Percentiles rank a stretch among this genome's conserved stretches.
Conservation (phyloP, 2,797 vertebrate species). For the Eidolon dupreanum region DNA sequence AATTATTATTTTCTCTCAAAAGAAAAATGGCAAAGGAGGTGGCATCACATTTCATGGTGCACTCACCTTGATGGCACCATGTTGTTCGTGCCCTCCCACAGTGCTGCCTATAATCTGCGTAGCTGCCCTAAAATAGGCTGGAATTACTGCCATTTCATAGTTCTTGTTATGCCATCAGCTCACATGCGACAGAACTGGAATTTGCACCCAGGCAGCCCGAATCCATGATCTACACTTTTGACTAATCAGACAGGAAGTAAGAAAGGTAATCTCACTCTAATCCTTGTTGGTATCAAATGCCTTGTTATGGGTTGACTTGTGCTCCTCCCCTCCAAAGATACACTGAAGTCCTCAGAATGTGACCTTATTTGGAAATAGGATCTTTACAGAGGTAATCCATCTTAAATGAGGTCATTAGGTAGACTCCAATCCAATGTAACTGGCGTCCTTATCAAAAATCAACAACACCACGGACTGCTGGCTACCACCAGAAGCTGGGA, state of each 20-base stretch:
- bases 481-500: not conserved
- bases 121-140: not conserved
- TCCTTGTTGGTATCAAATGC: not conserved
- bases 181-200: not conserved
- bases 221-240: not conserved
- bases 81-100: not conserved
- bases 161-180: not conserved
- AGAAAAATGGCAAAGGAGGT: not conserved
- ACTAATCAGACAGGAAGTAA: not conserved
- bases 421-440: not conserved
- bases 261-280: not conserved
- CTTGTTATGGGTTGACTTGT: not conserved
- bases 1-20: not conserved
- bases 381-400: not conserved
- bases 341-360: not conserved
- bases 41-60: not conserved
- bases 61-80: accelerated
- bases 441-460: not conserved
- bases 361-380: not conserved
- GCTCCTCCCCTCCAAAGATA: not conserved
- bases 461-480: not conserved
- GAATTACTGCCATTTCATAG: not conserved
- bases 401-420: not conserved
- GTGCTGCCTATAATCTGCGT: not conserved
- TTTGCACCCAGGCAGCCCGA: not conserved